Base-by-base conservation (phyloP, 1,140 invertebrate species). In the Cotesia glomerata region DNA sequence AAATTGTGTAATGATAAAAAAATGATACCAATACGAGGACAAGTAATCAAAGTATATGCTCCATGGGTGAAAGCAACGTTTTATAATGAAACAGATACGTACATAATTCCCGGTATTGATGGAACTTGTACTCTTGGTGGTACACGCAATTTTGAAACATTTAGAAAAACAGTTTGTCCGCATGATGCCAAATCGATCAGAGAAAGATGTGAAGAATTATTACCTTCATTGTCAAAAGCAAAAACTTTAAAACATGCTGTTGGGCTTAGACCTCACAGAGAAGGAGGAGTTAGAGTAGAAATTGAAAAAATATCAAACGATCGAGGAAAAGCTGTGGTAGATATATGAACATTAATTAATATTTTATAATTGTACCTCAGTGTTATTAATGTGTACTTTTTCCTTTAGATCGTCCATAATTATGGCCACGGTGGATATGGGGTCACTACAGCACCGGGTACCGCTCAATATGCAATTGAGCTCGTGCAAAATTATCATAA, bases 401-500 rank as follows among this genome's bases (percentile, higher is more conserved):
- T 45, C 13, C n/a, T 62, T n/a, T 8, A 93, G 88, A 83, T 96
- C 13, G 91, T 98, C 0, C 96, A 98, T 83, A 96, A 97, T 84
- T 98, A 98, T 82, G 97, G 96, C 3, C 96, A 98, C 81, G 95
- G 96, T 1, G 95, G 95, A 3, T 95, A 97, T 84, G 96, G 97
- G 5, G 91, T 98, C 1, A 93, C 93, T 69, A 91, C 94, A 39
- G 93, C 94, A 8, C 96, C 95, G 13, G 96, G 96, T 39, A 96
- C 95, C 1, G 91, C 92, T 1, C 88, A 91, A 64, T 88, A 95
- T 77, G 94, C 95, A 0, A 90, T 94, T 0, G 77, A 90, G 32
- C 82, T 95, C 4, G 91, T 92, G 0, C 85, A 89, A 72, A 90
- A 93, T 76, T 73, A 90, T 76, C 82, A 84, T 11, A 80, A 74